These are phyloP conservation scores for Geothlypis trichas DNA, from an alignment of 2,113 vertebrate genomes.

Conservation along the genomic window DNA sequence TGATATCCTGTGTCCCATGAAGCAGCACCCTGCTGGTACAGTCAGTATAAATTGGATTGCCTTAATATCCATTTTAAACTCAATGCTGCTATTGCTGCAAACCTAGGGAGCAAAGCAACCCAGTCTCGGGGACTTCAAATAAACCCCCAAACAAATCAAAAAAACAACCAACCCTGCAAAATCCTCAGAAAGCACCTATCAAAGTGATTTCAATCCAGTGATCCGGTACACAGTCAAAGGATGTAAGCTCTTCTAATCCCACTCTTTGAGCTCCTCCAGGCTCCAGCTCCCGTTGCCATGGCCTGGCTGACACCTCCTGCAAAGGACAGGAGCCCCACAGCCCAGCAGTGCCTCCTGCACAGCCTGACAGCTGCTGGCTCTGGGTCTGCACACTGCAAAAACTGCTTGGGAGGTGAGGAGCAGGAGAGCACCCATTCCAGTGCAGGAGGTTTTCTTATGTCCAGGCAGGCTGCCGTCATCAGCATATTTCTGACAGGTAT, in stretches of 20 bases:
- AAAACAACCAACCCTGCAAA: slow-evolving; percentile 35
- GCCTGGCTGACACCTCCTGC: slow-evolving; percentile 61
- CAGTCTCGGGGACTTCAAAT: slow-evolving; percentile 63
- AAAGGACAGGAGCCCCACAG: slow-evolving; percentile 47
- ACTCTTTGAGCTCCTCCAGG: slow-evolving; percentile 74
- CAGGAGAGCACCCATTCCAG: slow-evolving; percentile 21
- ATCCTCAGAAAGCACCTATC: slow-evolving; percentile 70
- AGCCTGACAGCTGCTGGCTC: slow-evolving; percentile 75
- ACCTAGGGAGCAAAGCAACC: slow-evolving; percentile 50
- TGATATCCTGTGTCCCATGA: neutral
- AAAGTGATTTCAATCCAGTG: slow-evolving; percentile 77
- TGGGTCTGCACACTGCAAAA: slow-evolving; percentile 52
- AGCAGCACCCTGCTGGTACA: neutral
- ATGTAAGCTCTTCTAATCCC: slow-evolving; percentile 85
- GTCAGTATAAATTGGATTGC: neutral
- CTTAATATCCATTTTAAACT: slow-evolving; percentile 19
- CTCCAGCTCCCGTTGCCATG: slow-evolving; percentile 49
- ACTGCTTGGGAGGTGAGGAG: slow-evolving; percentile 37
- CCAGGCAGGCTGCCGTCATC: slow-evolving; percentile 28
- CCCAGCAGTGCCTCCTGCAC: slow-evolving; percentile 41
- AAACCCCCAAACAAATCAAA: slow-evolving; percentile 13
- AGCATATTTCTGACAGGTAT: slow-evolving; percentile 57
- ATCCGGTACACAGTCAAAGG: slow-evolving; percentile 77
- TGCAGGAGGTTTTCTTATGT: slow-evolving; percentile 41
- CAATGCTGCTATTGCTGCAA: neutral